These are phyloP conservation scores for Subanguina moxae DNA, from an alignment of 1,140 invertebrate genomes.

Conservation along the genomic window DNA sequence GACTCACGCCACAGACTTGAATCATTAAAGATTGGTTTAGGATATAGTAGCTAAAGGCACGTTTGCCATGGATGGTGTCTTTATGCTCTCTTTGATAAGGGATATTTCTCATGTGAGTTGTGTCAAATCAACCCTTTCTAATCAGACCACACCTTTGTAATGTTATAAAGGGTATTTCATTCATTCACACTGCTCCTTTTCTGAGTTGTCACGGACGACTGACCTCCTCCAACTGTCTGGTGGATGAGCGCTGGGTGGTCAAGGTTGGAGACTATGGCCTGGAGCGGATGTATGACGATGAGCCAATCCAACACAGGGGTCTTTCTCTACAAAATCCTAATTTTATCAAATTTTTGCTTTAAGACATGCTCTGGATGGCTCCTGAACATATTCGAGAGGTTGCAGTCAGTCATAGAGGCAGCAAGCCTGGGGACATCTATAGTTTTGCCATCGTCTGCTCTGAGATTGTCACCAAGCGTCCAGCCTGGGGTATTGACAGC, in stretches of 20 bases:
- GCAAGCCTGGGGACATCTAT: constrained; percentile 43
- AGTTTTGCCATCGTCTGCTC: constrained; percentile 50
- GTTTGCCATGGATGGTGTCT: constrained; percentile 27
- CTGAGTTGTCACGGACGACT: constrained; percentile 47
- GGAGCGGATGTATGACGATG: constrained; percentile 4
- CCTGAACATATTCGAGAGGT: constrained; percentile 33
- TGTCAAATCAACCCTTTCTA: not conserved
- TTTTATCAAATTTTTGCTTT: not conserved
- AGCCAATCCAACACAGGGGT: constrained; percentile 2
- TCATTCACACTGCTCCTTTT: constrained; percentile 38
- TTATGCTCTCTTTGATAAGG: constrained; percentile 28
- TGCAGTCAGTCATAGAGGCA: not conserved
- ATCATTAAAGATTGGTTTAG: not conserved
- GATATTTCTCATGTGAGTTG: constrained; percentile 26
- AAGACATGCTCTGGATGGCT: constrained; percentile 36
- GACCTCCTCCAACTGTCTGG: constrained; percentile 47
- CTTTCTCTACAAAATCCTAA: not conserved
- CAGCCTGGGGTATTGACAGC: constrained; percentile 58
- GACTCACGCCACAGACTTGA: not conserved
- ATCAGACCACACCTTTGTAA: not conserved
- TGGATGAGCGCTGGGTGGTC: constrained; percentile 56
- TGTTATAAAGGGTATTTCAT: constrained; percentile 33
- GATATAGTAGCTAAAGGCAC: constrained; percentile 17
- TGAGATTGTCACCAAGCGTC: constrained; percentile 56
- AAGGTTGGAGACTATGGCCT: constrained; percentile 46